Percentiles rank a stretch among this genome's conserved stretches.
Conservation (phyloP, 2,888 invertebrate genomes). For the Adela reaumurella region DNA sequence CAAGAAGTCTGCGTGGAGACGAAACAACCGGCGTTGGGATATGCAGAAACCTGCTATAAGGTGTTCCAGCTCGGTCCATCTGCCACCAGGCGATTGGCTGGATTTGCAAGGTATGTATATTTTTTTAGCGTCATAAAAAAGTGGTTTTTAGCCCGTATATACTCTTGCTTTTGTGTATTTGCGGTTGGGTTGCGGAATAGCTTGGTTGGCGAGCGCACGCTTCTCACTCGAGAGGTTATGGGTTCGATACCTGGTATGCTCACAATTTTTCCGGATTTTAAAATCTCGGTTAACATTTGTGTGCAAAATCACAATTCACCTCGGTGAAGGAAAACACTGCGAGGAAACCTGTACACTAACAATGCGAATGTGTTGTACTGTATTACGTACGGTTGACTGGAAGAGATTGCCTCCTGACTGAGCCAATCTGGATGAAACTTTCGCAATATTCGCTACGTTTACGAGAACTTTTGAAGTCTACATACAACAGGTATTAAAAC, state of each 20-base stretch:
- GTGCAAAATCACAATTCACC: too few species aligned
- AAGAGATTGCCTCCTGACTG: too few species aligned
- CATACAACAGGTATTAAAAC: too few species aligned
- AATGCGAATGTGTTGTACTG: neutral
- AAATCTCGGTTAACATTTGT: slow-evolving; percentile 1
- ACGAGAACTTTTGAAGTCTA: too few species aligned
- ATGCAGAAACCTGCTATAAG: slow-evolving; percentile 78
- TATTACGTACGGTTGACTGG: too few species aligned
- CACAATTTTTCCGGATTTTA: too few species aligned
- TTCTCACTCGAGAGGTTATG: too few species aligned
- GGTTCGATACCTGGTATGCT: too few species aligned
- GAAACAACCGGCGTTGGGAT: slow-evolving; percentile 68
- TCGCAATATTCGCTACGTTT: neutral
- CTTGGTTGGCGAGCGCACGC: too few species aligned
- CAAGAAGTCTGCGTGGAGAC: slow-evolving; percentile 67
- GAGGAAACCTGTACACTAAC: too few species aligned
- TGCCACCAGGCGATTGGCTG: slow-evolving; percentile 55
- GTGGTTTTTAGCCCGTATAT: neutral
- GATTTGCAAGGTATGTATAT: slow-evolving; percentile 62
- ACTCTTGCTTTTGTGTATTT: slow-evolving; percentile 2
- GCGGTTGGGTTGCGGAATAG: too few species aligned
- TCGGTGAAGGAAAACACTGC: too few species aligned
- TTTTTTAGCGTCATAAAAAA: neutral
- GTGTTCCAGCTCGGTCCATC: slow-evolving; percentile 77
- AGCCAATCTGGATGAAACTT: neutral